Evolutionary conservation across 2,797 vertebrate genomes (phyloP), one percentile per base, ranked within the genome.

Genomic region (Falco cherrug): DNA sequence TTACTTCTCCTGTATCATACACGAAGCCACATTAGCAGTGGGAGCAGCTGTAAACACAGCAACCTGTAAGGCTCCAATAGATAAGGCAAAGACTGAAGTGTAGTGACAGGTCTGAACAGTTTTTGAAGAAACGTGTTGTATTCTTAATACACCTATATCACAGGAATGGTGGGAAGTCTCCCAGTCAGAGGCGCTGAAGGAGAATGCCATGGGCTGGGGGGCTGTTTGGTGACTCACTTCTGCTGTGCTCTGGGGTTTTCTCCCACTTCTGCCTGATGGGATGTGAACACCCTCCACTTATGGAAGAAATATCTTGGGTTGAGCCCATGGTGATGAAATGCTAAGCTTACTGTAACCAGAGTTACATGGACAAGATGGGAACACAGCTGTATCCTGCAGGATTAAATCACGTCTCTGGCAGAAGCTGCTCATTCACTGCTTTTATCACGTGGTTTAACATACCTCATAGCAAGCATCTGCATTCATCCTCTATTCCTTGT

Each of bases 221-320:
- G 5, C 6, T 71, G 9, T 5, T 26, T 19, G 51, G 26, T 68
- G 54, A 41, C 77, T 76, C 74, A 6, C 8, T 45, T 53, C 54
- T 22, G 1, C 53, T 51, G 13, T 25, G 31, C 47, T 41, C 86
- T 53, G 54, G 50, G 9, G 8, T 25, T n/a, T 56, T 69, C 37
- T 50, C 37, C 39, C 37, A 22, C 37, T 57, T 12, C 20, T 24
- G 8, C 22, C 53, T 54, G 22, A 35, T 16, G 26, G 31, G 41
- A 29, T 54, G 22, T 4, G 5, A 78, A 16, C 12, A 12, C 11
- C 22, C 43, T 29, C 21, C 4, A 7, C 48, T 48, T 1, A 0
- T 8, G 48, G 11, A 45, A 33, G 60, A 78, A 35, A 16, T 29
- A 65, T 35, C 51, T 56, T 1, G 1, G 16, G 22, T 68, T 75